Evolutionary conservation across 92 coral and sea anemone genomes (phyloP), one percentile per base, ranked within the genome.

Genomic region (Heliopora coerulea): DNA sequence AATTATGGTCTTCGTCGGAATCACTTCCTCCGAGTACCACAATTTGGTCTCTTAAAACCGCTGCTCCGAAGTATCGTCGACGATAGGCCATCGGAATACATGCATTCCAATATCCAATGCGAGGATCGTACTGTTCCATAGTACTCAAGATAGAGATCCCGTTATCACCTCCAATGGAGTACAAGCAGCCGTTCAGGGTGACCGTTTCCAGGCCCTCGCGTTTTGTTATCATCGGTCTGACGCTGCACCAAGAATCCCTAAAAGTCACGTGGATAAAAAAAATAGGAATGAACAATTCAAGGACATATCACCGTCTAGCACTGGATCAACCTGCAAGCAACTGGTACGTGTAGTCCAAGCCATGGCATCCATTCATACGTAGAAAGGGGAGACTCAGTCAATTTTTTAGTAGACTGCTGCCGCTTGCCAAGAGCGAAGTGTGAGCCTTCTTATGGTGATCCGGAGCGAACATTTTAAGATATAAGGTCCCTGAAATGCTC

Each of bases 31-130:
- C 98, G 28, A 87, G 80, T 12, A 87, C 98, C 63, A 87, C 82
- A 49, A 93, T 93, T 78, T 93, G 88, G 84, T 79, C 81, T 76
- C 87, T 88, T 33, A 93, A 85, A 19, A 87, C 90, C 65, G 96
- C 91, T 23, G 98, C 98, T 9, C 96, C 98, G 57, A 93, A 93
- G 77, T 93, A 93, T 49, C 98, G 91, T 62, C 98, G 72, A 59
- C 96, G 81, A 63, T 93, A 89, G 8, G 91, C 79, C 98, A 93
- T 93, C 3, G 86, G 81, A 20, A 87, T 83, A 63, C 98, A 93
- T 0, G 86, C 89, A 56, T 91, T 82, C 98, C 98, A 93, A 59
- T 88, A 88, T 57, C 87, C 98, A 12, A 93, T 82, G 34, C 98
- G 62, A 27, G 98, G 98, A 49, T 93, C 98, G 49, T 93, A 93